Base-by-base conservation (phyloP, 2,888 invertebrate genomes). In the Pseudolycoriella hygida region DNA sequence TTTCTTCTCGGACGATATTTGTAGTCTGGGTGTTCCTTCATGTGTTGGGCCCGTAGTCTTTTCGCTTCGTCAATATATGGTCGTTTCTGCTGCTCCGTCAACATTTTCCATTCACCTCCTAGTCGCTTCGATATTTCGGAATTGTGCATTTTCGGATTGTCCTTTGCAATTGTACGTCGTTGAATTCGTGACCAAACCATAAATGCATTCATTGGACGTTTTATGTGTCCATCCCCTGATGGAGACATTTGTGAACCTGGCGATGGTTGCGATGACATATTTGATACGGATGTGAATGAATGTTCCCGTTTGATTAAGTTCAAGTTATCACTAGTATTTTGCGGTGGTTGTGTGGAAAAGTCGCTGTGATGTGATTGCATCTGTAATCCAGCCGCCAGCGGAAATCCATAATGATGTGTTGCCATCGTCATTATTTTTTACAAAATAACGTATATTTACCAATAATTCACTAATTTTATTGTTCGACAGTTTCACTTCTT, bases 11-110 rank as follows among this genome's bases (percentile, higher is more conserved):
- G 88, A 46, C 87, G 68, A 69, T 88, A 89, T 65, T 89, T 89
- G 68, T 89, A 89, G 59, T 89, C 86, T 0, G 89, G 89, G 59
- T 89, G 86, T 58, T 88, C 85, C 66, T 84, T 85, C 85, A 86
- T 90, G 72, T 92, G 87, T 57, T 81, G 66, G 0, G 84, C 82
- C 14, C 93, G 70, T 49, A 94, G 67, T 37, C 90, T 70, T 62
- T 94, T 93, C 1, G 94, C 92, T 64, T 93, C 92, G 60, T 94
- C 93, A 54, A 94, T 92, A 66, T 92, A 94, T 2, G 92, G 93
- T 48, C 88, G 69, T 61, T 93, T 94, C 54, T 90, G 87, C 50
- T 76, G 68, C 59, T 93, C 92, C 0, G 82, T 75, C 3, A 94
- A 64, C 50, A 86, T 61, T 62, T 93, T 94, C 93, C 94, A 94